Percentiles rank a stretch among this genome's conserved stretches.
Conservation (phyloP, 2,888 invertebrate genomes). For the Tetragnatha montana region DNA sequence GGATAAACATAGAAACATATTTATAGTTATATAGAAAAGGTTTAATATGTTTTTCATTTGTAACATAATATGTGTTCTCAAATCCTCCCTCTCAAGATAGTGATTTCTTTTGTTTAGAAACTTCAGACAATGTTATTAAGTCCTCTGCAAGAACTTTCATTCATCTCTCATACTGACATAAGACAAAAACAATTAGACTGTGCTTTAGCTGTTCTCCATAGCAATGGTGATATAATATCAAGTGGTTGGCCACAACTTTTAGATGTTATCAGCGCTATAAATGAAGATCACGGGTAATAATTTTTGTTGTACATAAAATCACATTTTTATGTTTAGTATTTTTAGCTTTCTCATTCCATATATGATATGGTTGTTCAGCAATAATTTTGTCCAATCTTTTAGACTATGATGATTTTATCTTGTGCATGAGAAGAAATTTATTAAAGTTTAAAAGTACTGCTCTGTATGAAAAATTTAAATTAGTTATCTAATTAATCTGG, state of each 20-base stretch:
- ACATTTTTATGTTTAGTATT: neutral
- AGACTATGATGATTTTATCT: neutral
- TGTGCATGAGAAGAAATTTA: neutral
- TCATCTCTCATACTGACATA: constrained; percentile 93
- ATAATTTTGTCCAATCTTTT: neutral
- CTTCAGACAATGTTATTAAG: constrained; percentile 90
- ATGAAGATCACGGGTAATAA: constrained; percentile 89
- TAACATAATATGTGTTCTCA: neutral
- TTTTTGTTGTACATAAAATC: neutral
- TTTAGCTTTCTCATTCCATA: neutral
- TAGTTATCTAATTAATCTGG: no score
- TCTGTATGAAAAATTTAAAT: no score
- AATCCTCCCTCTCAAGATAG: neutral
- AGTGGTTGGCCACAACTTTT: constrained; percentile 97
- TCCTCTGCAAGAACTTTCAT: constrained; percentile 93
- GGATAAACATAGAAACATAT: no score
- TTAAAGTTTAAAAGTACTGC: no score
- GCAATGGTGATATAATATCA: constrained; percentile 91
- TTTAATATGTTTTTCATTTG: neutral
- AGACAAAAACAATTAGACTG: constrained; percentile 95
- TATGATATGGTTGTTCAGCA: neutral
- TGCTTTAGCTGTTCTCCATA: constrained; percentile 93
- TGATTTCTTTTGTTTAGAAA: constrained; percentile 78
- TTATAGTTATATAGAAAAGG: no score
- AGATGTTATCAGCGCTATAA: constrained; percentile 95